Base-by-base conservation (phyloP, 2,113 vertebrate genomes). In the Notothenia coriiceps region DNA sequence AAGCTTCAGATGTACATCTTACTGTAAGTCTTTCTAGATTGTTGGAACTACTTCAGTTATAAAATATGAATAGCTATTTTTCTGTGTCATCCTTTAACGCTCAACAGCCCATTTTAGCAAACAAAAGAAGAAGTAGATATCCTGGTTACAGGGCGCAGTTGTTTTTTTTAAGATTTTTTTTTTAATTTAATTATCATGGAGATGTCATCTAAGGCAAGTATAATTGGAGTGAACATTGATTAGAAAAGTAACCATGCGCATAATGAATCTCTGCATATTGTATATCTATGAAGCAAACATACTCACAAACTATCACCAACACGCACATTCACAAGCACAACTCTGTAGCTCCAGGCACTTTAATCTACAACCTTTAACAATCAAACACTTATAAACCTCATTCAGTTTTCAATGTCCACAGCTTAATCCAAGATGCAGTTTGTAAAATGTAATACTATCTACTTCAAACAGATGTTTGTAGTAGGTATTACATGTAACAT, bases 341-440 rank as follows among this genome's bases (percentile, higher is more conserved):
- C 4, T 75, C 10, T 13, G 22, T 33, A 29, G 64, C 65, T 62
- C n/a, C 10, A 82, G 2, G 11, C 29, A 1, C 49, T 86, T 80
- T 81, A 83, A 78, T 84, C 1, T 61, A 64, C 7, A 0, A 22
- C 62, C 63, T 66, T 17, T 73, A 64, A 77, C 65, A 33, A 25
- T 55, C 5, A 52, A 43, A 72, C n/a, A 78, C n/a, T 8, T 12
- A 61, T 7, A 10, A 68, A 49, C 71, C 20, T 29, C 5, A 55
- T 67, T 76, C 43, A 57, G 2, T 40, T 43, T 2, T 66, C 49
- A 43, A 43, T 13, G 10, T 76, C 6, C 29, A 83, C 60, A 72
- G 20, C 10, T 67, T 43, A 6, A 59, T 77, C 12, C 20, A 13
- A 83, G 80, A 89, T 89, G 87, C 89, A 89, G 87, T 89, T 85